These are phyloP conservation scores for Toxostoma redivivum DNA, from an alignment of 2,113 vertebrate species.

Conservation along the genomic window DNA sequence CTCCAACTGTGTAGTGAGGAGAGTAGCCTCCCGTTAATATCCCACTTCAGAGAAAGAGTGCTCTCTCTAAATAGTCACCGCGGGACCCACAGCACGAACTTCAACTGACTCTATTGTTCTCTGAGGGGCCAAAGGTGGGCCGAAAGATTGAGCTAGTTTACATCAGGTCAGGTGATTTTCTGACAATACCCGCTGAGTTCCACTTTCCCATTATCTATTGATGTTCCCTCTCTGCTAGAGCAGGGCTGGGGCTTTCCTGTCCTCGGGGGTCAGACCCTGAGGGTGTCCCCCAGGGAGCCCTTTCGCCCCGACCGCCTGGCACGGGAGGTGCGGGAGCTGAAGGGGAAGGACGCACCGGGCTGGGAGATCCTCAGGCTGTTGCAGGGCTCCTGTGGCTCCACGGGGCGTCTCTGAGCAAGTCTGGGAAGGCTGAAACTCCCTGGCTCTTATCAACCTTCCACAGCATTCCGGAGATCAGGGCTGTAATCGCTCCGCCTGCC, in stretches of 20 bases:
- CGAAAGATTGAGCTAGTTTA: rapidly evolving
- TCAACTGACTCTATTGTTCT: rapidly evolving
- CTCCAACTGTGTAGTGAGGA: too few species aligned
- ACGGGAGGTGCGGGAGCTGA: rapidly evolving
- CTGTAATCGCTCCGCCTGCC: rapidly evolving
- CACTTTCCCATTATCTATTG: too few species aligned
- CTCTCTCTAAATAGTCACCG: too few species aligned
- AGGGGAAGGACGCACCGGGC: rapidly evolving
- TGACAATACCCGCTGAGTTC: rapidly evolving
- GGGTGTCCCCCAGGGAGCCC: rapidly evolving
- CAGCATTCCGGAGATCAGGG: rapidly evolving
- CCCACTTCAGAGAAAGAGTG: too few species aligned
- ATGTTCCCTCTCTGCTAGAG: too few species aligned
- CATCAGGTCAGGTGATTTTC: rapidly evolving
- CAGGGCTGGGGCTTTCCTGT: rapidly evolving
- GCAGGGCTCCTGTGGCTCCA: rapidly evolving
- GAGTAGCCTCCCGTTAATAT: too few species aligned
- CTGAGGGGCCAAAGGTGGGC: rapidly evolving
- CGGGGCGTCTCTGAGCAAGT: rapidly evolving
- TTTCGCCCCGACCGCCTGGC: rapidly evolving
- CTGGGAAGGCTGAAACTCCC: rapidly evolving
- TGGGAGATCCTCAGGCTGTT: not conserved
- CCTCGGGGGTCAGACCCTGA: rapidly evolving
- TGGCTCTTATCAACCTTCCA: rapidly evolving
- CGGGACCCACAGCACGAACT: rapidly evolving